Base-by-base conservation (phyloP, 2,888 invertebrate species). In the Pollenia angustigena region DNA sequence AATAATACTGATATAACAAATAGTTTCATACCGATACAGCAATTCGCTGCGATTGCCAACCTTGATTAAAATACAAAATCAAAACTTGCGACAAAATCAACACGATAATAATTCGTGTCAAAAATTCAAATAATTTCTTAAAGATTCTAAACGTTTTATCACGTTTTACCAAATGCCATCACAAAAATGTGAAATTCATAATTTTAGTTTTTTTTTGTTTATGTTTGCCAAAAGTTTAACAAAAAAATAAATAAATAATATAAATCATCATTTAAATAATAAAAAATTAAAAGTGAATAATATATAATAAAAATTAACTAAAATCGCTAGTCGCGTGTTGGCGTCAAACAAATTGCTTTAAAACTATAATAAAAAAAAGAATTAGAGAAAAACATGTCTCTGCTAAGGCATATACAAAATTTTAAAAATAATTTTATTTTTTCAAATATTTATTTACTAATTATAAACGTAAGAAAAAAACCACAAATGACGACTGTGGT, bases 221-320 rank as follows among this genome's bases (percentile, higher is more conserved):
- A 14, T 42, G n/a, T 56, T 62, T 69, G 54, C 23, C 71, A 71
- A 83, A 76, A 72, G 18, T 62, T 69, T 2, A 23, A 23, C 23
- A 23, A 58, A 68, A 54, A 18, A 56, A 60, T 69, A 32, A 32
- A 6, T 32, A 32, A 58, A 68, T 46, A 18, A 56, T 50, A 71
- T 52, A 74, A 44, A 83, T 78, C 54, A 72, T 54, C n/a, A 64
- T 72, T 83, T 68, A 66, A 56, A 79, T 64, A 83, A 76, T 16
- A 72, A 72, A 42, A 50, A 69, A 23, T 58, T 50, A 52, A 23
- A 66, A 68, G 16, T 32, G 32, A 14, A 40, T 32, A 32, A 32
- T 32, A 32, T 8, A 18, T 18, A 58, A 46, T 40, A 71, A 62
- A 62, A 12, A 56, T 48, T 16, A 42, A 18, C 16, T 58, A 12